phyloP scores from a whole-genome alignment of 2,797 vertebrate genomes.

The Lepus townsendii region DNA sequence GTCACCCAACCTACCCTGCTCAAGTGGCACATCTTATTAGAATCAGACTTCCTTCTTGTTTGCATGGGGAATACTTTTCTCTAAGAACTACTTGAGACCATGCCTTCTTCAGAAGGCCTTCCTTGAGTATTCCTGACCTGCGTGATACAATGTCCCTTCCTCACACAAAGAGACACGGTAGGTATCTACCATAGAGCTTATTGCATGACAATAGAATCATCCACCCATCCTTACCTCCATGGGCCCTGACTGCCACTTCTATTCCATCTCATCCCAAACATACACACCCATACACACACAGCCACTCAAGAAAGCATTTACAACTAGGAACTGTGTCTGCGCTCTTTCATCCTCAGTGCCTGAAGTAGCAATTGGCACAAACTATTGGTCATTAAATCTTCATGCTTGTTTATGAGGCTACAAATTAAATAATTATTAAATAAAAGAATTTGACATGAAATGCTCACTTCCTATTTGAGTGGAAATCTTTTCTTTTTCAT shows the following conservation, averaged over 20 bases:
- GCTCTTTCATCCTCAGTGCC: background rate
- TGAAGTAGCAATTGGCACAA: background rate
- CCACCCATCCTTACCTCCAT: background rate
- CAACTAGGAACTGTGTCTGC: background rate
- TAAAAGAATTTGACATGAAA: background rate
- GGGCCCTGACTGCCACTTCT: background rate
- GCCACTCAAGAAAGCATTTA: background rate
- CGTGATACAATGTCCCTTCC: background rate
- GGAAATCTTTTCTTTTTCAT: background rate
- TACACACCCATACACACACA: background rate
- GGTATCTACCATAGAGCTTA: background rate
- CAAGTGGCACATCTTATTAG: background rate
- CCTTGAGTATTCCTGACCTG: background rate
- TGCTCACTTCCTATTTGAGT: conserved; percentile 14
- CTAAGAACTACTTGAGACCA: background rate
- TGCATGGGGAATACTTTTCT: background rate
- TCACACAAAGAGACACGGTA: background rate
- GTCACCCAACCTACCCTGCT: background rate
- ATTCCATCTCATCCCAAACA: background rate
- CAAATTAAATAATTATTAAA: background rate
- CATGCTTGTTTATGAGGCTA: background rate
- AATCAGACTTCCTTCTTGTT: background rate
- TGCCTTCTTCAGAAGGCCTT: background rate
- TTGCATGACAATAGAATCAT: background rate
- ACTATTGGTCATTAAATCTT: background rate